Conservation (phyloP, 2,888 invertebrate genomes). For the Rotaria macrura region DNA sequence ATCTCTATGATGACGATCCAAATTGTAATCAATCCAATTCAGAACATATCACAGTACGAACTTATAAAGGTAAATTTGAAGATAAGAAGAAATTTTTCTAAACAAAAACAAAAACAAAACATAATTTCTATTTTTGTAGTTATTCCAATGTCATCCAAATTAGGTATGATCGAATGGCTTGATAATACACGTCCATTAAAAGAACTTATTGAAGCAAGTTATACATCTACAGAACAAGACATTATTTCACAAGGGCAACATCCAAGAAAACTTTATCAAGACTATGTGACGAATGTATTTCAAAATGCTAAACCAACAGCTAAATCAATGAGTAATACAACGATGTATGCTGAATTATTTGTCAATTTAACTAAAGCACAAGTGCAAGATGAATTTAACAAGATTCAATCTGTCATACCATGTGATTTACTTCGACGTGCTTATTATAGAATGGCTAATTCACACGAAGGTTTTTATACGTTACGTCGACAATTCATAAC, state of each 20-base stretch:
- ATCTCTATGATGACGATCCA: constrained; percentile 52
- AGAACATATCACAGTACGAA: constrained; percentile 54
- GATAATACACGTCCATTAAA: constrained; percentile 55
- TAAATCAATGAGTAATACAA: no score
- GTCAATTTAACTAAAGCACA: constrained; percentile 40
- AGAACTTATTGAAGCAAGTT: constrained; percentile 48
- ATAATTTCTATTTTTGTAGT: neutral
- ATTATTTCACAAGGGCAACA: no score
- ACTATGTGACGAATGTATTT: no score
- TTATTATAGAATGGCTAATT: constrained; percentile 50
- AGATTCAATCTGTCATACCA: constrained; percentile 44
- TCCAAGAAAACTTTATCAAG: no score
- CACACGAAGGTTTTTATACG: constrained; percentile 58
- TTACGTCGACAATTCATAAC: constrained; percentile 57
- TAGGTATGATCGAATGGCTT: constrained; percentile 64
- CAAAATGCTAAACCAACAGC: no score
- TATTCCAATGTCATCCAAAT: constrained; percentile 57
- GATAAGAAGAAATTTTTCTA: no score
- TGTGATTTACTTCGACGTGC: constrained; percentile 49
- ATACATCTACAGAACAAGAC: neutral
- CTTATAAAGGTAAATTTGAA: constrained; percentile 38
- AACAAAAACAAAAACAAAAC: no score
- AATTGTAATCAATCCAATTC: constrained; percentile 54
- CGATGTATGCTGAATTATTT: constrained; percentile 38
- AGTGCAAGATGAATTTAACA: constrained; percentile 40